Evolutionary conservation across 1,140 invertebrate species (phyloP).

Genomic region (Pogonomyrmex barbatus): DNA sequence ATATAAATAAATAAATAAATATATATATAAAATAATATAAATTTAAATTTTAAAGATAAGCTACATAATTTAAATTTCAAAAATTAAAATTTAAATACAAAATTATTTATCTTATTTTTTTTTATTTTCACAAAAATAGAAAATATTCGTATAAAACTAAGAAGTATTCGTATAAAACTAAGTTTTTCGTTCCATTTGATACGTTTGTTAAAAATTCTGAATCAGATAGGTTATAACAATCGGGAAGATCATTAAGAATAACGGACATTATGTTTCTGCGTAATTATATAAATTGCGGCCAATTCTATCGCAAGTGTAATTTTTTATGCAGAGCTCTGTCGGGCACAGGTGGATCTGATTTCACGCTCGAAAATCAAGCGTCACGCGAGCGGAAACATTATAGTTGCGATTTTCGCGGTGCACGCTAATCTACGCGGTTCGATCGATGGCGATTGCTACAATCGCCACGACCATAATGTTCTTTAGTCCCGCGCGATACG

Average conservation of each 20-base stretch:
- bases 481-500: constrained; percentile 11
- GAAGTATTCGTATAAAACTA: background rate
- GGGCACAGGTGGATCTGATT: constrained; percentile 32
- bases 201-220: constrained; percentile 3
- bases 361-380: constrained; percentile 49
- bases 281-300: constrained; percentile 47
- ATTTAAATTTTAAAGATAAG: too few relatives aligned
- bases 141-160: constrained; percentile 4
- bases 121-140: background rate
- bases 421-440: constrained; percentile 48
- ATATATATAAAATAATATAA: too few relatives aligned
- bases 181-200: background rate
- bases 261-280: constrained; percentile 3
- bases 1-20: background rate
- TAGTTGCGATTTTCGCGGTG: constrained; percentile 49
- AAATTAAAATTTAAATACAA: background rate
- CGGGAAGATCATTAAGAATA: constrained; percentile 40
- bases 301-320: constrained; percentile 35
- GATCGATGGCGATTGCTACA: constrained; percentile 57
- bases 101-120: background rate
- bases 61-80: too few relatives aligned
- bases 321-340: constrained; percentile 36
- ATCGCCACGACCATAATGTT: constrained; percentile 48
- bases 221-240: constrained; percentile 12
- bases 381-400: constrained; percentile 55